These are phyloP conservation scores for Oopsacas minuta DNA, from an alignment of 37 sponge, comb jelly and placozoan genomes.

Conservation along the genomic window DNA sequence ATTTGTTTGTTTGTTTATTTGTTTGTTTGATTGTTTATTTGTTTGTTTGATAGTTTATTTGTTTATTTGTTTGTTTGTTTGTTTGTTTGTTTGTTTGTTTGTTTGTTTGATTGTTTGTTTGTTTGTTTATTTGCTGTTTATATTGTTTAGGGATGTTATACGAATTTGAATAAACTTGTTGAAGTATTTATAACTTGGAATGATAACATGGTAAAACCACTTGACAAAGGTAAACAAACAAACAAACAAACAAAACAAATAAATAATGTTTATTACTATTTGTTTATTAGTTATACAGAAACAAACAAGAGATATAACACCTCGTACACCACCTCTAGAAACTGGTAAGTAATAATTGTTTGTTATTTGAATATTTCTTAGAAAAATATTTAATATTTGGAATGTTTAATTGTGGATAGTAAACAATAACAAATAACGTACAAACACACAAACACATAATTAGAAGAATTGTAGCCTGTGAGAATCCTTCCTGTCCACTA, in stretches of 20 bases:
- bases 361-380: not conserved
- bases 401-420: not conserved
- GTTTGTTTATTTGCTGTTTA: not conserved
- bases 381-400: not conserved
- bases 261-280: not conserved
- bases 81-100: not conserved
- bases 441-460: not conserved
- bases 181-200: constrained; percentile 9
- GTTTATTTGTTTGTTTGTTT: not conserved
- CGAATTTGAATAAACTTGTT: constrained; percentile 10
- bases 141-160: constrained; percentile 7
- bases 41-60: not conserved
- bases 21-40: not conserved
- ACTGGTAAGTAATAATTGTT: not conserved
- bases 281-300: not conserved
- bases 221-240: not conserved
- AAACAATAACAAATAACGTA: not conserved
- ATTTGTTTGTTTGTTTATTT: not conserved
- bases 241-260: not conserved
- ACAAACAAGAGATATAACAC: not conserved
- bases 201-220: constrained; percentile 17
- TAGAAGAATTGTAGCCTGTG: not conserved
- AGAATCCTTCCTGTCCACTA: not conserved
- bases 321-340: not conserved
- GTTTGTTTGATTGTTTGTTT: not conserved